Conservation (phyloP, 23 tunicate species). For the Diplosoma virens region DNA sequence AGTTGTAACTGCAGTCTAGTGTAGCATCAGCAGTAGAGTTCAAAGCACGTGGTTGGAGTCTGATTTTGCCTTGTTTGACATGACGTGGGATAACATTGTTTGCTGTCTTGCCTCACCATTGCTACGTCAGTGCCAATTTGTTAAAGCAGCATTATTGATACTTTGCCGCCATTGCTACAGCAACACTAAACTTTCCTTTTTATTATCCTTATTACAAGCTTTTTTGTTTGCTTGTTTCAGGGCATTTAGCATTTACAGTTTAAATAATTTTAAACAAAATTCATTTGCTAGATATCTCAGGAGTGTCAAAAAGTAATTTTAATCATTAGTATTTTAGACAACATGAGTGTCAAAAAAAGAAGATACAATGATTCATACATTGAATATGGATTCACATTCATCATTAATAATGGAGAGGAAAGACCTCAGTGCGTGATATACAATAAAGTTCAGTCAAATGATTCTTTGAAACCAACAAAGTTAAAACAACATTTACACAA, state of each 20-base stretch:
- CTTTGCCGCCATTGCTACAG: neutral
- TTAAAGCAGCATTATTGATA: too few species aligned
- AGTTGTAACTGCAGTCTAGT: too few species aligned
- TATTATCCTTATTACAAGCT: neutral
- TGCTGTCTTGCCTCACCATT: too few species aligned
- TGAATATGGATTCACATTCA: conserved; percentile 19
- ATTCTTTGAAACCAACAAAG: conserved; percentile 3
- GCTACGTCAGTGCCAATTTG: too few species aligned
- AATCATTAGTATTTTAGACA: neutral
- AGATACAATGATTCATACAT: conserved; percentile 5
- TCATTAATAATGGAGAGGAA: conserved; percentile 20
- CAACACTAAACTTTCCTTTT: neutral
- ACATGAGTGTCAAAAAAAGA: conserved; percentile 20
- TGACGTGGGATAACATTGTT: too few species aligned
- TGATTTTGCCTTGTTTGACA: too few species aligned
- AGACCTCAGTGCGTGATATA: conserved; percentile 19
- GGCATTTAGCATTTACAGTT: conserved; percentile 4
- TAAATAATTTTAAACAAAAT: conserved; percentile 12
- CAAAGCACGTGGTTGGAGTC: too few species aligned
- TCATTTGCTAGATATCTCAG: conserved; percentile 10
- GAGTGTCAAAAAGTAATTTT: conserved; percentile 12
- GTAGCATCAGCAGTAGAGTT: too few species aligned
- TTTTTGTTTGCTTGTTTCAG: conserved; percentile 9
- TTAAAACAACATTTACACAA: neutral
- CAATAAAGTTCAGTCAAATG: conserved; percentile 7